Percentiles rank a stretch among this genome's conserved stretches.
These are phyloP conservation scores for Drosophila algonquin DNA, from an alignment of 2,888 invertebrate species.

Conservation along the genomic window DNA sequence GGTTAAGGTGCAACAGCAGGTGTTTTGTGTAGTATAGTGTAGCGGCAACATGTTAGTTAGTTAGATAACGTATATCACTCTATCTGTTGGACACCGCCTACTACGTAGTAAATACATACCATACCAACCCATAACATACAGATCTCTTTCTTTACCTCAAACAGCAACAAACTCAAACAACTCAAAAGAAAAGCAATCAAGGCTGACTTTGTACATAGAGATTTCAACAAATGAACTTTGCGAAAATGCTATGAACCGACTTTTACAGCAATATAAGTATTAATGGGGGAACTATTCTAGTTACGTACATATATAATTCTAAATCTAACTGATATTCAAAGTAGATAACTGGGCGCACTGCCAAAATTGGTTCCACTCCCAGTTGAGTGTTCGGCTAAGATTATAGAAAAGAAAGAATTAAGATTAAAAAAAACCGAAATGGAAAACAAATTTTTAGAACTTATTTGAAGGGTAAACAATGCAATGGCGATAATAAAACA, in stretches of 20 bases:
- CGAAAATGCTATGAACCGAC: constrained; percentile 44
- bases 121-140: constrained; percentile 49
- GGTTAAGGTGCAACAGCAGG: background rate
- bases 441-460: constrained; percentile 50
- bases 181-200: constrained; percentile 77
- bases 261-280: constrained; percentile 50
- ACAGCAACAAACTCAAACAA: constrained; percentile 49
- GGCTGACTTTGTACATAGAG: constrained; percentile 82
- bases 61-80: constrained; percentile 18
- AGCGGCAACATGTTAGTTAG: constrained; percentile 8
- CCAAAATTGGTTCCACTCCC: constrained; percentile 45
- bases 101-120: constrained; percentile 47
- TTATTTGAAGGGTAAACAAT: constrained; percentile 58
- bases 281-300: background rate
- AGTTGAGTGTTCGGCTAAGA: constrained; percentile 48
- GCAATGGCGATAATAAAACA: constrained; percentile 62
- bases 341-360: constrained; percentile 57
- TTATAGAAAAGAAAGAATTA: constrained; percentile 12
- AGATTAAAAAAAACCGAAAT: constrained; percentile 30
- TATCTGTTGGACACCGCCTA: constrained; percentile 23
- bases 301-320: constrained; percentile 1
- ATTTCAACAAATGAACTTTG: constrained; percentile 59
- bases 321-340: constrained; percentile 38
- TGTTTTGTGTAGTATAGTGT: constrained; percentile 22
- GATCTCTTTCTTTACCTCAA: constrained; percentile 73